Evolutionary conservation across 2,797 vertebrate species (phyloP).

Genomic region (Neolamprologus multifasciatus): DNA sequence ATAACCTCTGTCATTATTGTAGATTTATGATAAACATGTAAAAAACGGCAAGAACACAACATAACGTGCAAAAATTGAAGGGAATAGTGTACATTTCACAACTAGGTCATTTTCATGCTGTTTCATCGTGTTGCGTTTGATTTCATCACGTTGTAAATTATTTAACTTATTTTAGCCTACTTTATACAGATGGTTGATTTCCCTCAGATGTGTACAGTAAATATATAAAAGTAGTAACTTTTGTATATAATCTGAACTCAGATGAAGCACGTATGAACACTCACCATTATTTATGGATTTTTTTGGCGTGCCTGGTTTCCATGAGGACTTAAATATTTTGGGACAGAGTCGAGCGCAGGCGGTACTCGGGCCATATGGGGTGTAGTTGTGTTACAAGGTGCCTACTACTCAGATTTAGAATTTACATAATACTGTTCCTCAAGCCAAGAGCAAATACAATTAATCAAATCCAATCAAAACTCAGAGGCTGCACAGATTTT

Average conservation of each 20-base stretch:
- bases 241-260: neutral
- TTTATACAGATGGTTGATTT: neutral
- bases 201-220: neutral
- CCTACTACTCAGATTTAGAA: neutral
- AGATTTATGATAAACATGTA: neutral
- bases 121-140: neutral
- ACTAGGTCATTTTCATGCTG: neutral
- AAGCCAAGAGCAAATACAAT: neutral
- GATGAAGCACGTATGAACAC: neutral
- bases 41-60: neutral
- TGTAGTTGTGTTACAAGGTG: constrained; percentile 1
- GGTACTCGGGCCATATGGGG: constrained; percentile 9
- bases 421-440: constrained; percentile 9
- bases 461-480: neutral
- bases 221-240: neutral
- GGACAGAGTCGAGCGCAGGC: constrained; percentile 1
- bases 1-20: neutral
- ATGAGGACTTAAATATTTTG: constrained; percentile 25
- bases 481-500: neutral
- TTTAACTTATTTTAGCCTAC: neutral
- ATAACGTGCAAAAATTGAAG: neutral
- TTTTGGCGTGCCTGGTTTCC: constrained; percentile 8
- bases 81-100: neutral
- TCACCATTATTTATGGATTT: neutral
- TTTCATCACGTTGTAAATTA: neutral